Conservation (phyloP, 1,140 invertebrate species). For the Pinna nobilis region DNA sequence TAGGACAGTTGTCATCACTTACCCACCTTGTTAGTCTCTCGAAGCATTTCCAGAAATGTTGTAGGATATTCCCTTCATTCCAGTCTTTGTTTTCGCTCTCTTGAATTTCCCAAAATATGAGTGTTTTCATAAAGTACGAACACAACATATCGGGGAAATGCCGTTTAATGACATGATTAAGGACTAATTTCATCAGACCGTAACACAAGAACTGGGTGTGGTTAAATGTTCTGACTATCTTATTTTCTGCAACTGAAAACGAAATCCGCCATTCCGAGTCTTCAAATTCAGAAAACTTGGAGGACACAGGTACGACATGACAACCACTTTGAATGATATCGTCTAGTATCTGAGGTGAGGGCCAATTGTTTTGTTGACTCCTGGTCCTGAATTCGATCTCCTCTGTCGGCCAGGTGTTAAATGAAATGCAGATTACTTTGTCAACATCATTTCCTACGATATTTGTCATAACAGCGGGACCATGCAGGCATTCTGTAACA, state of each 20-base stretch:
- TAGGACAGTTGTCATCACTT: conserved; percentile 21
- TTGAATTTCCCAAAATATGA: conserved; percentile 32
- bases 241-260: conserved; percentile 30
- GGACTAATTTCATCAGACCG: no score
- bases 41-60: conserved; percentile 15
- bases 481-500: not conserved
- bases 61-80: not conserved
- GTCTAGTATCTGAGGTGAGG: not conserved
- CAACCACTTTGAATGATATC: conserved; percentile 24
- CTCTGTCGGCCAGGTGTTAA: conserved; percentile 5
- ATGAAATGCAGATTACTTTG: conserved; percentile 6
- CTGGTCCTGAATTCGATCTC: conserved; percentile 8
- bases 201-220: conserved; percentile 30
- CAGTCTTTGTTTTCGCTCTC: not conserved
- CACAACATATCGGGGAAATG: no score
- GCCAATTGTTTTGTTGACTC: conserved; percentile 7
- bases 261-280: conserved; percentile 32
- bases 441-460: not conserved
- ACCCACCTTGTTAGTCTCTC: conserved; percentile 18
- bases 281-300: not conserved
- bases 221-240: conserved; percentile 16
- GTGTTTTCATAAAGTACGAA: no score
- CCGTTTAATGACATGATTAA: no score
- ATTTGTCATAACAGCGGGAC: not conserved
- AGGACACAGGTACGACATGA: conserved; percentile 23